phyloP scores from a whole-genome alignment of 1,140 invertebrate genomes.

The Xylocopa sonorina region DNA sequence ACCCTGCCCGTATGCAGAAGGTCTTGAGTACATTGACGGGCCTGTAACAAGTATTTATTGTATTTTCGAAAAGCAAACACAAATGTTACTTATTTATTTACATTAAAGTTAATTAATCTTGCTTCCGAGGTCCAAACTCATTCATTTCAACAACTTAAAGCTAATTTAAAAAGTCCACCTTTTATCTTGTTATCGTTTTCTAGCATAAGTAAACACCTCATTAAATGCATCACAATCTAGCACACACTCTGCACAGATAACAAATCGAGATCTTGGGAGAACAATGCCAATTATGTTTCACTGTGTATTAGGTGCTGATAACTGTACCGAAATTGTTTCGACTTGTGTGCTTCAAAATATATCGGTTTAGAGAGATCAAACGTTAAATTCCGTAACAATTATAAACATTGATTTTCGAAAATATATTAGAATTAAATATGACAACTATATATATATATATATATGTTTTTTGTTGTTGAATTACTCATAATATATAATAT shows the following conservation, averaged over 20 bases:
- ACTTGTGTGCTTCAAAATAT: constrained; percentile 56
- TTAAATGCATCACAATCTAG: constrained; percentile 10
- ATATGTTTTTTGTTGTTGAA: constrained; percentile 3
- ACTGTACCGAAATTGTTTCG: constrained; percentile 45
- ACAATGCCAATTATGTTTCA: constrained; percentile 13
- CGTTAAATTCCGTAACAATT: constrained; percentile 36
- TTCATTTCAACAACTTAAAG: background rate
- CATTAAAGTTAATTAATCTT: background rate
- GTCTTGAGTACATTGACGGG: too few species aligned
- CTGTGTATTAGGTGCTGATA: constrained; percentile 28
- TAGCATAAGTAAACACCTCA: constrained; percentile 5
- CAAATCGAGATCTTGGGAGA: too few species aligned
- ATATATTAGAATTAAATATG: constrained; percentile 52
- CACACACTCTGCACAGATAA: constrained; percentile 1
- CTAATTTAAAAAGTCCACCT: constrained; percentile 11
- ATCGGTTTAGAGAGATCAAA: constrained; percentile 36
- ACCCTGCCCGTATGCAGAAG: too few species aligned
- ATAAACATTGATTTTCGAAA: constrained; percentile 58
- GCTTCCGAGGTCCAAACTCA: background rate
- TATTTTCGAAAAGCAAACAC: constrained; percentile 14
- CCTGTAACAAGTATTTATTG: too few species aligned
- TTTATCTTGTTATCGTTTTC: background rate
- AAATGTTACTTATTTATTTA: constrained; percentile 7
- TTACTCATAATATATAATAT: constrained; percentile 8
- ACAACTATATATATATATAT: constrained; percentile 55